These are phyloP conservation scores for Ochropleura plecta DNA, from an alignment of 2,888 invertebrate genomes.

Conservation along the genomic window DNA sequence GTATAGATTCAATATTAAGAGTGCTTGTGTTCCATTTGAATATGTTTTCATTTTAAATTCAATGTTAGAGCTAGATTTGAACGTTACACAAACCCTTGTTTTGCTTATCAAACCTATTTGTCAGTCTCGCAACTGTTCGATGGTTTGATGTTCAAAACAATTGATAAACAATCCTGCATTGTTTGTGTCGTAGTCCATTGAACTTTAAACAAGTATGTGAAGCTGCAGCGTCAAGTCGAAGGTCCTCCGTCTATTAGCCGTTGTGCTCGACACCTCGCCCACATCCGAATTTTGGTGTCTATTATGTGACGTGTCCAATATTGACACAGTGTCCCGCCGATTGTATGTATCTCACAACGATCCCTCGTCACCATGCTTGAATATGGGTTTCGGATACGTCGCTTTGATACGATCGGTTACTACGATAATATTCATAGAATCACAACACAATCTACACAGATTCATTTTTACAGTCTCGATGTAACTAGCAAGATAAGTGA, in stretches of 20 bases:
- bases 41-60: slow-evolving; percentile 25
- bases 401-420: slow-evolving; percentile 70
- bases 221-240: slow-evolving; percentile 76
- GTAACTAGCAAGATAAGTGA: slow-evolving; percentile 66
- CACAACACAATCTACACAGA: slow-evolving; percentile 32
- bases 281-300: slow-evolving; percentile 80
- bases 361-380: slow-evolving; percentile 83
- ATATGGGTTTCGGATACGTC: slow-evolving; percentile 77
- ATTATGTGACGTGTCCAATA: slow-evolving; percentile 85
- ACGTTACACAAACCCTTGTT: slow-evolving; percentile 5
- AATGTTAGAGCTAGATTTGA: background rate
- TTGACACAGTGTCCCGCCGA: slow-evolving; percentile 86
- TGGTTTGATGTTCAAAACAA: slow-evolving; percentile 25
- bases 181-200: slow-evolving; percentile 49
- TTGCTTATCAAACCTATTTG: slow-evolving; percentile 22
- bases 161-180: slow-evolving; percentile 32
- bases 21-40: slow-evolving; percentile 37
- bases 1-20: slow-evolving; percentile 46
- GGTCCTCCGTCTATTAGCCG: slow-evolving; percentile 82
- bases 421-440: slow-evolving; percentile 59
- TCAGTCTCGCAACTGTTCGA: slow-evolving; percentile 12
- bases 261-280: slow-evolving; percentile 77
- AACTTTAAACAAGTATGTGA: slow-evolving; percentile 65
- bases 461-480: slow-evolving; percentile 49
- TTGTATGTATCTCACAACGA: slow-evolving; percentile 81